Evolutionary conservation across 2,113 vertebrate species (phyloP), one percentile per base, ranked within the genome.

Genomic region (Alethe castanea): DNA sequence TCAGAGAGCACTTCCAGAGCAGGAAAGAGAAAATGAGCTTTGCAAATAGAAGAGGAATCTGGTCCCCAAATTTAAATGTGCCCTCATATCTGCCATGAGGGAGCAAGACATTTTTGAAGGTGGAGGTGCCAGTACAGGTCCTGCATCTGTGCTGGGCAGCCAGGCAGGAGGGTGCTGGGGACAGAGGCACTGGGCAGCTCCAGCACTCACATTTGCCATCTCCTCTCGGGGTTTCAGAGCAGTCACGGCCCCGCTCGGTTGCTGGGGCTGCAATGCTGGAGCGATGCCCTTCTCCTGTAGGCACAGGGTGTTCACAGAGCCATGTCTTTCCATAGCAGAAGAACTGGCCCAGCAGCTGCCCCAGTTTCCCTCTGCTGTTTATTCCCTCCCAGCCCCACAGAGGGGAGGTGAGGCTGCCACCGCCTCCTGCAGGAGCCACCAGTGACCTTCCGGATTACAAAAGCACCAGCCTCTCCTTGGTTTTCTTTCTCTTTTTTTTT

Each of bases 181-280:
- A 65, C 42, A 69, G 62, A 92, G 54, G 40, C 8, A 0, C 66
- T 29, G 0, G 1, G 82, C 15, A 4, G 38, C 62, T n/a, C 9
- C 59, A 69, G 72, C 59, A 5, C 67, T 73, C 67, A 2, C 48
- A 31, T 81, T 64, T 44, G 33, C 62, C 77, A 85, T 42, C 59
- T 28, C 71, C 77, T 48, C 40, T 2, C 4, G 53, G 59, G 11
- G 29, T 19, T 61, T 17, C 33, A 22, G 72, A 60, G 3, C 44
- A 64, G 36, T 22, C 5, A 0, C 45, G 80, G 79, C 50, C 26
- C 0, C 1, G 1, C 61, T 44, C 1, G 2, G 92, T 95, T 91
- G 90, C 92, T 90, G 94, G 53, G 94, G 66, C 92, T 87, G 82
- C 38, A 1, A 5, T 53, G 87, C 87, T 92, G 90, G 88, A 94